Conservation (phyloP, 2,888 invertebrate species). For the Oligia fasciuncula region DNA sequence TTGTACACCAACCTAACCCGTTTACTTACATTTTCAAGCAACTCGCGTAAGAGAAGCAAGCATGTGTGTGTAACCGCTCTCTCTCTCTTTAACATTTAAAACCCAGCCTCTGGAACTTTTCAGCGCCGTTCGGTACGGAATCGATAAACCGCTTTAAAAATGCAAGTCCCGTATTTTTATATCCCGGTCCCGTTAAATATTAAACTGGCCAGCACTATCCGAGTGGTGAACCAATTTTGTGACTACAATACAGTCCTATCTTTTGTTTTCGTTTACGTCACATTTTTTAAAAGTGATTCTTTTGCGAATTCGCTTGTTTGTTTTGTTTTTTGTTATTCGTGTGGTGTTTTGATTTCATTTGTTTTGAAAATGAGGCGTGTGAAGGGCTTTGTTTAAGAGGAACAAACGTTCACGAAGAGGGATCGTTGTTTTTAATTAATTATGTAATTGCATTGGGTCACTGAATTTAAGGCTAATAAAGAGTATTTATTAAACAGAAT, state of each 20-base stretch:
- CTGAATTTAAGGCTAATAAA: too few relatives aligned
- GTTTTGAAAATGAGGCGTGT: background rate
- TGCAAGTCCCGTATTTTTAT: conserved; percentile 61
- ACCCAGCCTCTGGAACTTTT: conserved; percentile 28
- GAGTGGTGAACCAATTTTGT: conserved; percentile 56
- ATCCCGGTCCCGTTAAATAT: conserved; percentile 42
- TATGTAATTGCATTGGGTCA: too few relatives aligned
- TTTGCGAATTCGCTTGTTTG: conserved; percentile 22
- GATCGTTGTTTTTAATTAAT: too few relatives aligned
- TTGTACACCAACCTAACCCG: conserved; percentile 6
- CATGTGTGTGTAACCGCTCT: conserved; percentile 24
- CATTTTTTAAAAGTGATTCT: conserved; percentile 51
- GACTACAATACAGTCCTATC: conserved; percentile 37
- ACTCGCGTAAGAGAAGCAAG: background rate
- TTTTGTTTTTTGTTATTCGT: conserved; percentile 25
- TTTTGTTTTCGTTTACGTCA: conserved; percentile 54
- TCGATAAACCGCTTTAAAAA: conserved; percentile 64
- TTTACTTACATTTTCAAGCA: background rate
- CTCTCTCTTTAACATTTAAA: conserved; percentile 51
- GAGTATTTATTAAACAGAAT: too few relatives aligned
- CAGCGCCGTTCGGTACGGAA: conserved; percentile 35
- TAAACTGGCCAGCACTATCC: conserved; percentile 39
- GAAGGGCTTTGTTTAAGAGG: background rate
- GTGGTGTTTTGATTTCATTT: conserved; percentile 24
- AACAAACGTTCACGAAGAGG: background rate